Conservation (phyloP, 2,888 invertebrate genomes). For the Apotomis betuletana region DNA sequence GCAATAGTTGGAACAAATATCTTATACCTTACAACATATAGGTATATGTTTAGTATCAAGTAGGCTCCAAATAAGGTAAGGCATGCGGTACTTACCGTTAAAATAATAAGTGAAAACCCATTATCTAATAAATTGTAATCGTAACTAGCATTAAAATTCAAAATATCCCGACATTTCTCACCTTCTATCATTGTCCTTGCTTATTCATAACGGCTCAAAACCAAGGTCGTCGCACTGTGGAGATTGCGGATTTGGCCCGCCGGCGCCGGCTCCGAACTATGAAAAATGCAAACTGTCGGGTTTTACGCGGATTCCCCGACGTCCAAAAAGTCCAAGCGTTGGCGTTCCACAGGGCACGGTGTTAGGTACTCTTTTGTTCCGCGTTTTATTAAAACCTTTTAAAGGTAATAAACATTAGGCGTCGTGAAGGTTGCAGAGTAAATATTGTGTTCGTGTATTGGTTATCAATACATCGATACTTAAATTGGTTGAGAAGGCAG, state of each 20-base stretch:
- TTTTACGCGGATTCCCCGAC: slow-evolving; percentile 68
- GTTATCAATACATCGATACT: no score
- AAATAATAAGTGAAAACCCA: not conserved
- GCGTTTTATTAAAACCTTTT: not conserved
- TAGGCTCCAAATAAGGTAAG: no score
- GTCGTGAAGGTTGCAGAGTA: not conserved
- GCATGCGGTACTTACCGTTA: not conserved
- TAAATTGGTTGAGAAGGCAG: no score
- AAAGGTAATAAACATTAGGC: not conserved
- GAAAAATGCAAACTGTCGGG: slow-evolving; percentile 65
- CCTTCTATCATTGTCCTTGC: slow-evolving; percentile 58
- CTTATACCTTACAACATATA: no score
- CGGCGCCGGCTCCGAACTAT: slow-evolving; percentile 47
- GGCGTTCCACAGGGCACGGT: slow-evolving; percentile 6
- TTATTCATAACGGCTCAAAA: slow-evolving; percentile 69
- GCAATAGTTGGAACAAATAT: no score
- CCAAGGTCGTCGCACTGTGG: slow-evolving; percentile 78
- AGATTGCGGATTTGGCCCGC: slow-evolving; percentile 72
- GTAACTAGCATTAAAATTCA: slow-evolving; percentile 4
- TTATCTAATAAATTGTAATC: not conserved
- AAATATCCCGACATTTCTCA: slow-evolving; percentile 35
- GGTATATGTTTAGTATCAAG: no score
- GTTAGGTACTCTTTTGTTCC: not conserved
- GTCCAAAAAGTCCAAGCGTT: slow-evolving; percentile 4
- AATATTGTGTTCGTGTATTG: no score